phyloP scores from a whole-genome alignment of 2,113 vertebrate genomes.

The Atractosteus spatula region DNA sequence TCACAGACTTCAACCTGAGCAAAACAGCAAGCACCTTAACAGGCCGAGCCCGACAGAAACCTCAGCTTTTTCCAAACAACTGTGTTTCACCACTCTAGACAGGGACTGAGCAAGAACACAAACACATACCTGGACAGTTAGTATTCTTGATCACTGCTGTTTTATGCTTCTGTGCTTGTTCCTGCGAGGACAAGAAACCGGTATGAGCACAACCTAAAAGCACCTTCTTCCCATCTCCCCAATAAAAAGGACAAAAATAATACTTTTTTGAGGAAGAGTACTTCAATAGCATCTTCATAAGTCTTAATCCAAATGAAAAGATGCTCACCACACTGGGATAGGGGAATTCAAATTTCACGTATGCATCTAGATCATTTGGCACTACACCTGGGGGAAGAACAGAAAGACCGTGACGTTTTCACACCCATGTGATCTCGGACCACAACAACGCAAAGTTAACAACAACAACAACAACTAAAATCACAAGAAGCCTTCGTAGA shows the following conservation, averaged over 20 bases:
- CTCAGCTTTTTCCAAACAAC: not conserved
- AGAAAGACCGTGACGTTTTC: not conserved
- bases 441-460: too few relatives aligned
- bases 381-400: conserved; percentile 71
- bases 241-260: too few relatives aligned
- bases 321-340: conserved; percentile 85
- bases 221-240: too few relatives aligned
- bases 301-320: not conserved
- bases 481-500: too few relatives aligned
- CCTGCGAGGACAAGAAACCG: conserved; percentile 56
- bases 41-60: not conserved
- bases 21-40: not conserved
- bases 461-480: too few relatives aligned
- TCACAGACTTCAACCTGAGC: too few relatives aligned
- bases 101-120: not conserved
- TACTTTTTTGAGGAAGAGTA: too few relatives aligned
- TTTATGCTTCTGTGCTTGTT: conserved; percentile 91
- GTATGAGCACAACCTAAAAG: conserved; percentile 1
- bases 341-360: conserved; percentile 91
- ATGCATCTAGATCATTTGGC: conserved; percentile 82
- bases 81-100: not conserved
- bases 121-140: conserved; percentile 83
- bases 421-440: too few relatives aligned
- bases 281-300: too few relatives aligned
- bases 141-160: conserved; percentile 89